Evolutionary conservation across 2,797 vertebrate species (phyloP).

Genomic region (Kryptolebias ocellatus): DNA sequence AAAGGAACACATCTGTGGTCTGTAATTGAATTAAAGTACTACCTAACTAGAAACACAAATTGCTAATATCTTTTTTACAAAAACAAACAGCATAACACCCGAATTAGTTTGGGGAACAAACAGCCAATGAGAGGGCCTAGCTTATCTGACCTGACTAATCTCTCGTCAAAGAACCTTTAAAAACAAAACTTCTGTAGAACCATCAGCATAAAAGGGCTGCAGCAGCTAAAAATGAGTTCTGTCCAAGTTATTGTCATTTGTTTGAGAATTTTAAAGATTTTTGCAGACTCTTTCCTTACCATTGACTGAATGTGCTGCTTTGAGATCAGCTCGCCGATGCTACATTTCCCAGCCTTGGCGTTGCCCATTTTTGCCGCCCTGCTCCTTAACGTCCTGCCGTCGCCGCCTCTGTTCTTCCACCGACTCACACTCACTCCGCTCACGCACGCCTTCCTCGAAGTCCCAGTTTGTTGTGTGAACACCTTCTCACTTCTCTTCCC

Average conservation of each 20-base stretch:
- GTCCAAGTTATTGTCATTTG: no score
- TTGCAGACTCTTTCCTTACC: slow-evolving; percentile 48
- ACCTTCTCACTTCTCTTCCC: slow-evolving; percentile 50
- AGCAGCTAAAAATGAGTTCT: not conserved
- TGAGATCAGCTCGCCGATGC: slow-evolving; percentile 61
- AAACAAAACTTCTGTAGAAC: no score
- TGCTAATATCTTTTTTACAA: no score
- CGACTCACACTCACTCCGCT: slow-evolving; percentile 80
- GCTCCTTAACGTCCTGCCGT: slow-evolving; percentile 2
- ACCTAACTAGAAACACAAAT: no score
- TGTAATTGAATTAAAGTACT: no score
- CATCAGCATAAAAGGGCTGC: no score
- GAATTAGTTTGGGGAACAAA: no score
- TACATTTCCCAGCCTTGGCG: slow-evolving; percentile 48
- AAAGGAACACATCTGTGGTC: no score
- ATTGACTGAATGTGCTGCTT: slow-evolving; percentile 7
- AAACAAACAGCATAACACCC: no score
- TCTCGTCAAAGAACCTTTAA: no score
- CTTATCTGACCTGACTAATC: no score
- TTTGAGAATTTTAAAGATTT: not conserved
- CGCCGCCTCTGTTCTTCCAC: slow-evolving; percentile 65
- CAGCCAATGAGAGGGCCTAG: no score
- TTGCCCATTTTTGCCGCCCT: not conserved
- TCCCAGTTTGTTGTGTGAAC: slow-evolving; percentile 45
- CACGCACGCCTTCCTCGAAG: slow-evolving; percentile 75